These are phyloP conservation scores for Protobothrops flavoviridis DNA, from an alignment of 2,113 vertebrate species.

Conservation along the genomic window DNA sequence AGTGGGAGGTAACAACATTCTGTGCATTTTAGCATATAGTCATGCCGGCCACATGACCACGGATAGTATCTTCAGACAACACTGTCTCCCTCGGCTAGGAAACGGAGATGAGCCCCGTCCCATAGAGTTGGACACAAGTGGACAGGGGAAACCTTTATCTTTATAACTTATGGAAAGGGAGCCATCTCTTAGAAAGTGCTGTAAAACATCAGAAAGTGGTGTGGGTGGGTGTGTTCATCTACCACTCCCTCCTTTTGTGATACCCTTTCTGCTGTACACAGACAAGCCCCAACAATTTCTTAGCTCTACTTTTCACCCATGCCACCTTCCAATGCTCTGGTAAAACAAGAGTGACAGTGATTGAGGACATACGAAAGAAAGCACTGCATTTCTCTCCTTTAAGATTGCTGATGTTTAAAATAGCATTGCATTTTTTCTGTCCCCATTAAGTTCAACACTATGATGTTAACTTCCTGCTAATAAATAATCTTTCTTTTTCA, in stretches of 20 bases:
- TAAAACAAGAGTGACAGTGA: neutral
- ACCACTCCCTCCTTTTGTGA: neutral
- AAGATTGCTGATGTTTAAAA: neutral
- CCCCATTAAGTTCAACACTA: neutral
- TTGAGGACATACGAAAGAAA: neutral
- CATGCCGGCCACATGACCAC: neutral
- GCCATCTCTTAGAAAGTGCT: neutral
- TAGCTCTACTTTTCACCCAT: neutral
- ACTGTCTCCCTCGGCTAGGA: neutral
- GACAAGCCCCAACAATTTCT: neutral
- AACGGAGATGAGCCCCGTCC: neutral
- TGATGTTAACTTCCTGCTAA: neutral
- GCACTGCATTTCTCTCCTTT: neutral
- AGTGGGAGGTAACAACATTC: neutral
- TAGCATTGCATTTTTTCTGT: neutral
- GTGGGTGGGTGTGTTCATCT: neutral
- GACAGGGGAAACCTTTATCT: neutral
- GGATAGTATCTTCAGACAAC: neutral
- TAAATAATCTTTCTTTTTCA: neutral
- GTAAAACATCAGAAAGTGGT: neutral
- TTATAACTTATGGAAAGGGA: neutral
- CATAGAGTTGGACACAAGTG: neutral
- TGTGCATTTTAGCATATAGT: neutral
- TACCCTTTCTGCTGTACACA: neutral
- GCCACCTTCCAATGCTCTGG: neutral